Conservation (phyloP, 2,888 invertebrate species). For the Andrena chrysosceles region DNA sequence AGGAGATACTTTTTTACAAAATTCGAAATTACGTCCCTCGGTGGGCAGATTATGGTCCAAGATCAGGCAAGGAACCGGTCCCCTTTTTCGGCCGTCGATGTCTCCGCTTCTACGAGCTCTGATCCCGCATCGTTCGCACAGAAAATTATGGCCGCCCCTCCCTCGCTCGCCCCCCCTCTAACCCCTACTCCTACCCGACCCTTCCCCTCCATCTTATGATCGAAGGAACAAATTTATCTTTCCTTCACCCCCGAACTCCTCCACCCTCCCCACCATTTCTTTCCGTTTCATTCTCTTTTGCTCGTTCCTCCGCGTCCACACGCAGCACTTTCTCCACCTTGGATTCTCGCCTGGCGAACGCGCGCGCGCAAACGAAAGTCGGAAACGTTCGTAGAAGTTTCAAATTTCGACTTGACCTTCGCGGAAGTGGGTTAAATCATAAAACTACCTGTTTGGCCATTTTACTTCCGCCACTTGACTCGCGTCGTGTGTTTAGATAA, state of each 20-base stretch:
- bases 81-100: slow-evolving; percentile 50
- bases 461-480: slow-evolving; percentile 52
- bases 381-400: slow-evolving; percentile 76
- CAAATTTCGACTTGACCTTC: slow-evolving; percentile 76
- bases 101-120: slow-evolving; percentile 41
- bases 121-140: slow-evolving; percentile 45
- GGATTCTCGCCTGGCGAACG: slow-evolving; percentile 63
- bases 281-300: slow-evolving; percentile 25
- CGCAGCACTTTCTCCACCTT: slow-evolving; percentile 67
- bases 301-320: slow-evolving; percentile 24
- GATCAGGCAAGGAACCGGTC: slow-evolving; percentile 66
- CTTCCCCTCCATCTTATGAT: slow-evolving; percentile 16
- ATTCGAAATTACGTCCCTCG: slow-evolving; percentile 62
- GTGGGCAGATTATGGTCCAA: slow-evolving; percentile 53
- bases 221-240: slow-evolving; percentile 23
- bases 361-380: slow-evolving; percentile 71
- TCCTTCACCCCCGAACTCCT: slow-evolving; percentile 16
- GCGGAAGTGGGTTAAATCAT: slow-evolving; percentile 72
- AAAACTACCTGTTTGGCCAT: slow-evolving; percentile 45
- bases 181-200: neutral
- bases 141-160: slow-evolving; percentile 39
- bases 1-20: slow-evolving; percentile 58
- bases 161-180: neutral
- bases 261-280: neutral
- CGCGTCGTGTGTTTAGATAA: neutral